Base-by-base conservation (phyloP, 2,113 vertebrate species). In the Ptilorrhoa leucosticta region DNA sequence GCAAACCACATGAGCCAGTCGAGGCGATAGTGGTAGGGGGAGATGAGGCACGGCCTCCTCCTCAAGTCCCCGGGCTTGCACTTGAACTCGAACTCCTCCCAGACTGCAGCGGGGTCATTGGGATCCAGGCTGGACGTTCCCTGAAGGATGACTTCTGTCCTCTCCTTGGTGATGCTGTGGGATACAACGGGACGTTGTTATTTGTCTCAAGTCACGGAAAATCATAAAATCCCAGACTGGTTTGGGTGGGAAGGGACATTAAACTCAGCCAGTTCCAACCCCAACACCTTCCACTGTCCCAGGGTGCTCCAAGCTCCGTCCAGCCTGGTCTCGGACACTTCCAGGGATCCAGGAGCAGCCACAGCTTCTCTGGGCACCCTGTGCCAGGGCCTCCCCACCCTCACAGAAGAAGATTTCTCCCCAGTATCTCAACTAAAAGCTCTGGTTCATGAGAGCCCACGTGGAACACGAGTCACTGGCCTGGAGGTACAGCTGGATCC, bases 1-100 rank as follows among this genome's bases (percentile, higher is more conserved):
- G 99, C 98, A 0, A 99, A 99, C 99, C 99, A 99, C 99, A 99
- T 99, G 31, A 99, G 99, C 99, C 99, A 99, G 98, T 99, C 99
- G 19, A 99, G 98, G 58, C 99, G 98, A 95, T 99, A 98, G 97
- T 99, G 99, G 97, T 99, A 99, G 0, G 99, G 99, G 1, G 98
- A 98, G 61, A 99, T 98, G 50, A 99, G 94, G 94, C 99, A 99
- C 0, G 99, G 99, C 17, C 98, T 97, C 42, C 98, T 92, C 80
- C 92, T 88, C 63, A 98, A 7, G 47, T 98, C 98, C 7, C 99
- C 99, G 0, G 99, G 99, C 90, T 99, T 99, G 96, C 99, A 99
- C 79, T 98, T 97, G 96, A 99, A 99, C 83, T 99, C 98, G 2
- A 98, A 99, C 83, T 99, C 99, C 93, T 99, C 98, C 99, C 99